phyloP scores from a whole-genome alignment of 2,113 vertebrate species.

The Clupea harengus region DNA sequence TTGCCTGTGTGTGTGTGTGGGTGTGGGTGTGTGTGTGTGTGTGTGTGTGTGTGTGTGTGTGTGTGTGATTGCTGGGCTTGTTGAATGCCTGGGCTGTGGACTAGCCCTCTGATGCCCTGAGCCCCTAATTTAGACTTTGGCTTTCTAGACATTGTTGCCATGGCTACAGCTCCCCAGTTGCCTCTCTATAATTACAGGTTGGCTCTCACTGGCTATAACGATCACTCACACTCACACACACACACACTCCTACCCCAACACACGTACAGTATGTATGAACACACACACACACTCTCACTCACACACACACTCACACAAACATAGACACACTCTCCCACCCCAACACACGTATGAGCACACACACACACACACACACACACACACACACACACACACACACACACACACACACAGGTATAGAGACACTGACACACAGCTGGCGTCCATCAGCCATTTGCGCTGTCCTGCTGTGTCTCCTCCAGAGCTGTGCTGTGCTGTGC shows the following conservation, averaged over 20 bases:
- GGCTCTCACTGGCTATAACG: slow-evolving; percentile 40
- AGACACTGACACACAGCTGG: background rate
- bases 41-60: slow-evolving; percentile 25
- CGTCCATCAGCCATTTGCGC: no score
- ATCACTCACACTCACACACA: slow-evolving; percentile 11
- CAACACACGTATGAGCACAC: background rate
- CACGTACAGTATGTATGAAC: slow-evolving; percentile 8
- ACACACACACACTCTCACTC: slow-evolving; percentile 22
- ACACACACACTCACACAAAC: slow-evolving; percentile 4
- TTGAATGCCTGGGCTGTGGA: slow-evolving; percentile 41
- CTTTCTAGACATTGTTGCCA: slow-evolving; percentile 63
- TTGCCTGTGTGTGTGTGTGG: background rate
- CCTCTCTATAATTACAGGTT: slow-evolving; percentile 69
- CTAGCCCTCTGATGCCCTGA: slow-evolving; percentile 37
- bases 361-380: background rate
- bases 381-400: background rate
- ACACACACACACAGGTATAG: background rate
- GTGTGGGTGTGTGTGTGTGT: slow-evolving; percentile 18
- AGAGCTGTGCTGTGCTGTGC: no score
- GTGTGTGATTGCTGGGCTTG: slow-evolving; percentile 12
- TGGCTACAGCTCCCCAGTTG: slow-evolving; percentile 60
- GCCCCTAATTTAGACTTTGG: slow-evolving; percentile 49
- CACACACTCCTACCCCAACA: slow-evolving; percentile 1
- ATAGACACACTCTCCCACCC: background rate
- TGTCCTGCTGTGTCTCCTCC: no score